Evolutionary conservation across 1,140 invertebrate species (phyloP), one percentile per base, ranked within the genome.

Genomic region (Mylabris phalerata): DNA sequence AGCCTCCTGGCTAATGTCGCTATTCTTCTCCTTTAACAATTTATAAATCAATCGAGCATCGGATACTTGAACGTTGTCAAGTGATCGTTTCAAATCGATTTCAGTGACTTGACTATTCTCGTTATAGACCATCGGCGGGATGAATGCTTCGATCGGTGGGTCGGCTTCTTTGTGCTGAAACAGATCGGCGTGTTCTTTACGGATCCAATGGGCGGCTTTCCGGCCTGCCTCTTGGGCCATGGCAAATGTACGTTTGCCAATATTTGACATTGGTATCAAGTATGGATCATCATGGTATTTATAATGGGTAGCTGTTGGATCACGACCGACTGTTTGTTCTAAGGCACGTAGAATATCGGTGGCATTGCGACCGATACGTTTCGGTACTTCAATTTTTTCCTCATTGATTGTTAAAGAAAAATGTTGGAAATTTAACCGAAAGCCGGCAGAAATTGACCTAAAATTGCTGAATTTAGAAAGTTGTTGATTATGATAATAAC

Each of bases 241-340:
- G 5, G 89, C 84, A 78, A 80, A 95, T 0, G 78, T 75, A 61
- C 91, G 73, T 75, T 93, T 89, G 4, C 79, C 73, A 43, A 77
- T 68, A 74, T 86, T 88, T n/a, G 87, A 90, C 46, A 77, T 71
- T n/a, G 93, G 93, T 64, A 88, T 87, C 3, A 95, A 76, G 72
- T 80, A 94, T 4, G 93, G 92, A 77, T 96, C 93, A 81, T 96
- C 92, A 67, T 91, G 86, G 72, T 84, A 95, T 72, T 89, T 90
- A 71, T 90, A 95, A 73, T 90, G 85, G 19, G 89, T 77, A n/a
- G 87, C 89, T 11, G 86, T 90, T 32, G 80, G 78, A 77, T 95
- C 92, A 26, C 80, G 74, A 32, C 79, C 78, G 13, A 92, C 80
- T 2, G 89, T 92, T 57, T 78, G 80, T 38, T 88, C 84, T 60